These are phyloP conservation scores for Mergus octosetaceus DNA, from an alignment of 2,797 vertebrate species.

Conservation along the genomic window DNA sequence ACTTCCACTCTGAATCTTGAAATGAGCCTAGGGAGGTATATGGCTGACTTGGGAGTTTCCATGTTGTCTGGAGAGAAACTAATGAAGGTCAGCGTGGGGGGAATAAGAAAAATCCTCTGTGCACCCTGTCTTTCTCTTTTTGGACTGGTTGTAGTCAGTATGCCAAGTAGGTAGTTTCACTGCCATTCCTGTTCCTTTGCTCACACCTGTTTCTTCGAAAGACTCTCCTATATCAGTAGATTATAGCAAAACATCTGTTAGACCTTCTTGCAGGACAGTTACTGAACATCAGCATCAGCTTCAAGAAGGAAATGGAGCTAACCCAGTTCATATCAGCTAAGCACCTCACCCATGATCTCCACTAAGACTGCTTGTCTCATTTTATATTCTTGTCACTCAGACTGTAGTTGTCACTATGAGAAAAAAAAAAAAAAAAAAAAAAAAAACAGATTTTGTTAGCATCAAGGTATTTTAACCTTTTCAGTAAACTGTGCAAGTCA, in stretches of 20 bases:
- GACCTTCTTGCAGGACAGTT: not conserved
- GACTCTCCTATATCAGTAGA: not conserved
- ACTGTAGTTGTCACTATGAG: not conserved
- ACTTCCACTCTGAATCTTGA: not conserved
- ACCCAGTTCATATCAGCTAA: not conserved
- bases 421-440: not conserved
- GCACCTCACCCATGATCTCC: not conserved
- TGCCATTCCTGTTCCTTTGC: not conserved
- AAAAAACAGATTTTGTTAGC: not conserved
- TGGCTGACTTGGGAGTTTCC: not conserved
- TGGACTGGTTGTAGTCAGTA: not conserved
- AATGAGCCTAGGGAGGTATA: not conserved
- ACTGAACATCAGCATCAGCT: not conserved
- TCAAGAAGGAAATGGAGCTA: not conserved
- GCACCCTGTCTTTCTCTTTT: not conserved
- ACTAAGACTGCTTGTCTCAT: not conserved
- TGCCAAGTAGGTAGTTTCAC: not conserved
- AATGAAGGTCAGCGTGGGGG: fast-evolving
- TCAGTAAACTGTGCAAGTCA: not conserved
- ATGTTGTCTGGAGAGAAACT: not conserved
- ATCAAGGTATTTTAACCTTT: not conserved
- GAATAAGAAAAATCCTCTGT: not conserved
- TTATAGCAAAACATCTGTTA: not conserved
- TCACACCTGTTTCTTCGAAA: not conserved
- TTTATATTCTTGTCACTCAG: not conserved